These are phyloP conservation scores for Amiota mariae DNA, from an alignment of 2,888 invertebrate species.

Conservation along the genomic window DNA sequence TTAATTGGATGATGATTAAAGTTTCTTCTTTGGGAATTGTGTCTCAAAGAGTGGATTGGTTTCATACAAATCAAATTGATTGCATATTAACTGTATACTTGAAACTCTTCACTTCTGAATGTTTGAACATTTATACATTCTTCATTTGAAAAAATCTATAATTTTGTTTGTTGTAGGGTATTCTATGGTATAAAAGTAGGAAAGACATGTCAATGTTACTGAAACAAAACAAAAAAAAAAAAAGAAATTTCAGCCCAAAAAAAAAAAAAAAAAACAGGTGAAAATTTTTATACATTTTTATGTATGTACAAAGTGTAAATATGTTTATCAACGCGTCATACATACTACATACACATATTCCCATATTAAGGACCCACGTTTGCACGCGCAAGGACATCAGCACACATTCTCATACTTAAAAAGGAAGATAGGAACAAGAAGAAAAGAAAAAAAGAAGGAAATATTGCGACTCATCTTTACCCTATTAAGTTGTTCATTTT, in stretches of 20 bases:
- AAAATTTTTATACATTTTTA: not conserved
- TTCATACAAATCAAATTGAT: too few species aligned
- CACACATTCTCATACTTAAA: not conserved
- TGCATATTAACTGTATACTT: too few species aligned
- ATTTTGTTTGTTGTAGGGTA: not conserved
- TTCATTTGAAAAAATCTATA: too few species aligned
- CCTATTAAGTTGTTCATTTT: slow-evolving; percentile 34
- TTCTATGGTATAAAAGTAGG: not conserved
- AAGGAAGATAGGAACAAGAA: slow-evolving; percentile 8
- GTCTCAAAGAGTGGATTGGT: too few species aligned
- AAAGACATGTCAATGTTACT: not conserved
- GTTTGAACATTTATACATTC: too few species aligned
- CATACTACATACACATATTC: not conserved
- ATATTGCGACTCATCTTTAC: slow-evolving; percentile 37
- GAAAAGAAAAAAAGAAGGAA: slow-evolving; percentile 25
- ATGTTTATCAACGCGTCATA: slow-evolving; percentile 27
- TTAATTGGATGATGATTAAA: too few species aligned
- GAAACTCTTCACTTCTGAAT: too few species aligned
- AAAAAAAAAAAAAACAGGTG: slow-evolving; percentile 25
- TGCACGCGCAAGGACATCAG: slow-evolving; percentile 2
- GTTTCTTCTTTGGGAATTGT: too few species aligned
- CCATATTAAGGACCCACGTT: not conserved
- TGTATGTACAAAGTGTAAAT: slow-evolving; percentile 12
- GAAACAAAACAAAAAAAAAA: not conserved
- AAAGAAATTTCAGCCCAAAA: not conserved